Conservation (phyloP, 35 echinoderm and acorn worm species). For the Apostichopus japonicus region DNA sequence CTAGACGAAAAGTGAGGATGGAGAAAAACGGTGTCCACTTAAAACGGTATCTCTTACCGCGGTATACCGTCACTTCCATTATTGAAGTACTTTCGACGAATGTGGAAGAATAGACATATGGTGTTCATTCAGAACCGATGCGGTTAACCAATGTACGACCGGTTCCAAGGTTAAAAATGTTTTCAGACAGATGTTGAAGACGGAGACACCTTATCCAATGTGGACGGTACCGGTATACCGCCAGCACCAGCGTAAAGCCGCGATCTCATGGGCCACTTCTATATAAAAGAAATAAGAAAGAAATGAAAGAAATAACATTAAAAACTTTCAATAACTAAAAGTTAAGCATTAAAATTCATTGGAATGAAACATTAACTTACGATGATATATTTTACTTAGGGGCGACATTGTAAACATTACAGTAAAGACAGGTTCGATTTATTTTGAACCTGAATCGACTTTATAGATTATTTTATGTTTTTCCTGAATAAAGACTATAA, state of each 20-base stretch:
- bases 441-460: too few species aligned
- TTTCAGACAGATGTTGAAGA: slow-evolving; percentile 36
- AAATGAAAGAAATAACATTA: not conserved
- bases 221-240: slow-evolving; percentile 14
- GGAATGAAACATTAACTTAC: too few species aligned
- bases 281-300: not conserved
- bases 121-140: not conserved
- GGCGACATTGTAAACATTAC: too few species aligned
- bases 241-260: slow-evolving; percentile 37
- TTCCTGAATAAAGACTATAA: too few species aligned
- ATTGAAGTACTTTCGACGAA: not conserved
- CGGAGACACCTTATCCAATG: not conserved
- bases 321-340: too few species aligned
- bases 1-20: not conserved
- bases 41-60: not conserved
- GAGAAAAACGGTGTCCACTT: not conserved
- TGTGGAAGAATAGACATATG: slow-evolving; percentile 22
- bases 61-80: not conserved
- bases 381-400: too few species aligned
- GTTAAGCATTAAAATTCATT: too few species aligned
- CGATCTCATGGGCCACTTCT: slow-evolving; percentile 51
- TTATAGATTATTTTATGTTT: too few species aligned
- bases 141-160: not conserved
- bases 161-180: not conserved
- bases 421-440: too few species aligned